Conservation (phyloP, 2,113 vertebrate species). For the Callocephalon fimbriatum region DNA sequence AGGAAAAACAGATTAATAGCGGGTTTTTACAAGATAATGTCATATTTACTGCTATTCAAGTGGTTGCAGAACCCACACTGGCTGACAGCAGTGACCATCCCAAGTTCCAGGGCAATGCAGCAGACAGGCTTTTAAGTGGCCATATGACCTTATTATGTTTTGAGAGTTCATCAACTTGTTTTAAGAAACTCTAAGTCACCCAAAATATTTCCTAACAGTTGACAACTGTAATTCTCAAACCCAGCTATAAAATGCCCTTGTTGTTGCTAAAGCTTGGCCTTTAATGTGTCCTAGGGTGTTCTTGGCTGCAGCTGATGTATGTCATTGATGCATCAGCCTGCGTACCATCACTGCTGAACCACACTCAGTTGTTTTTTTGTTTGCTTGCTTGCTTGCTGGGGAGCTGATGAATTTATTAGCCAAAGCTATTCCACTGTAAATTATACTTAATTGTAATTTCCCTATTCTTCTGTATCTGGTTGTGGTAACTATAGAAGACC, state of each 20-base stretch:
- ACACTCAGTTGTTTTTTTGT: not conserved
- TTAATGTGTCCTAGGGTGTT: not conserved
- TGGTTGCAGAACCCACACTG: not conserved
- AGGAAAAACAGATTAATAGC: constrained; percentile 18
- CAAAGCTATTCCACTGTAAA: not conserved
- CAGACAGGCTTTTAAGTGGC: not conserved
- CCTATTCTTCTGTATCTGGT: not conserved
- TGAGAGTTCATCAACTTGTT: not conserved
- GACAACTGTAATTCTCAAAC: not conserved
- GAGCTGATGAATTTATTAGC: constrained; percentile 37
- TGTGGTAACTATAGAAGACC: not conserved
- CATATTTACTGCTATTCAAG: not conserved
- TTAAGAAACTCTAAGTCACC: not conserved
- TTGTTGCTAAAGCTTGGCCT: not conserved
- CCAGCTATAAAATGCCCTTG: not conserved
- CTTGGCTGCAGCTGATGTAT: not conserved
- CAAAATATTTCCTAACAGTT: not conserved
- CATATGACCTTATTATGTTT: not conserved
- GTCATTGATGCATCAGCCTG: constrained; percentile 14
- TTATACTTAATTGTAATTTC: not conserved
- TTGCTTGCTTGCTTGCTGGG: constrained; percentile 21
- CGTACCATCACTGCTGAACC: not conserved
- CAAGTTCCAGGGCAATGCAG: not conserved
- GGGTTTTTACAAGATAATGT: constrained; percentile 45
- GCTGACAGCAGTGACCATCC: not conserved